These are phyloP conservation scores for Sceliomorpha sp. DNA, from an alignment of 2,888 invertebrate species.

Conservation along the genomic window DNA sequence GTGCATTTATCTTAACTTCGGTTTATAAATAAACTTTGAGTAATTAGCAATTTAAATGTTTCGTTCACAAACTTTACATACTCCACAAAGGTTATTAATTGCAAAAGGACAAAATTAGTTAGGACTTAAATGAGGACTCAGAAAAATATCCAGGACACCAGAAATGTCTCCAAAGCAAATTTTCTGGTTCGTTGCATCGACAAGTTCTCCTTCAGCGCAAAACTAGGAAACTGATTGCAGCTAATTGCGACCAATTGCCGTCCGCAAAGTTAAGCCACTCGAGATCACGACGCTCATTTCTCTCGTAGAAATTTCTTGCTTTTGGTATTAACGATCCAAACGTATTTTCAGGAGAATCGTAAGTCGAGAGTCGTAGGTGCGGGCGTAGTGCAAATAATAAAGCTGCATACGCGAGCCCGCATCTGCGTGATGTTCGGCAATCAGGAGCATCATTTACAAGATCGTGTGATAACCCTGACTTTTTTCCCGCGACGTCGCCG, in stretches of 20 bases:
- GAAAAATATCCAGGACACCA: too few relatives aligned
- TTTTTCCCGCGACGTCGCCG: slow-evolving; percentile 28
- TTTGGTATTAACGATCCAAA: slow-evolving; percentile 8
- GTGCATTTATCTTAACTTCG: too few relatives aligned
- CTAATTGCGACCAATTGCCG: slow-evolving; percentile 32
- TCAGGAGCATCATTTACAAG: slow-evolving; percentile 43
- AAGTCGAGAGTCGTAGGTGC: slow-evolving; percentile 15
- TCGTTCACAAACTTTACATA: too few relatives aligned
- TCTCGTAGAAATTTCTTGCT: slow-evolving; percentile 16
- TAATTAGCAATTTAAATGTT: too few relatives aligned
- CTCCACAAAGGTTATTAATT: too few relatives aligned
- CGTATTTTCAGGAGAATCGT: slow-evolving; percentile 23
- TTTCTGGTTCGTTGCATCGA: too few relatives aligned
- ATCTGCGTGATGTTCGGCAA: slow-evolving; percentile 46
- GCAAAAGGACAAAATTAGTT: too few relatives aligned
- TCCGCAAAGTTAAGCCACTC: slow-evolving; percentile 24
- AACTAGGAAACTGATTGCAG: slow-evolving; percentile 17
- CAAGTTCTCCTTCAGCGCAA: too few relatives aligned
- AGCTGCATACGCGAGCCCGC: slow-evolving; percentile 27
- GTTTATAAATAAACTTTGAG: too few relatives aligned
- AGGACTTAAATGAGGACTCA: too few relatives aligned
- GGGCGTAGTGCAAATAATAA: slow-evolving; percentile 32
- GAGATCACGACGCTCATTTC: slow-evolving; percentile 27
- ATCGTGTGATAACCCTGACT: slow-evolving; percentile 30
- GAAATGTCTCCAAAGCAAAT: too few relatives aligned